Percentiles rank a stretch among this genome's conserved stretches.
Conservation (phyloP, 2,113 vertebrate species). For the Epinephelus cyanopodus region DNA sequence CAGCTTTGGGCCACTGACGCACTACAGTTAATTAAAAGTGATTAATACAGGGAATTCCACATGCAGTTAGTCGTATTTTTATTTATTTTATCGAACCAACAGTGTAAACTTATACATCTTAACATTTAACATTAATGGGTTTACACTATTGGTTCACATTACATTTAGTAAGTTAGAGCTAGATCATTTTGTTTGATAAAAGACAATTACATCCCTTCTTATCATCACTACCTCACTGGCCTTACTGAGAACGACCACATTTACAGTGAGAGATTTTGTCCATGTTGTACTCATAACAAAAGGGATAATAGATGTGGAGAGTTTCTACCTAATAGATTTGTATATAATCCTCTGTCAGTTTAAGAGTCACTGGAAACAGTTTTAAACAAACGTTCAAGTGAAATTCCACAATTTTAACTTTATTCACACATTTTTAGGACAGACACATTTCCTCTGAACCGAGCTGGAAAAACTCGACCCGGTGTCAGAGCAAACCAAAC, state of each 20-base stretch:
- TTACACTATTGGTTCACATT: no score
- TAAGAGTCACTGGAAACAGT: background rate
- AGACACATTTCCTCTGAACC: constrained; percentile 2
- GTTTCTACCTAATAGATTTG: background rate
- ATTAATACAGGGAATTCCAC: background rate
- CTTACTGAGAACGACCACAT: background rate
- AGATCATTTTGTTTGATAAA: no score
- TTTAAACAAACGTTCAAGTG: background rate
- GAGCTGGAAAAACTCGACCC: constrained; percentile 43
- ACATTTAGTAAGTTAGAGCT: no score
- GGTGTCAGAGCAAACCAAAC: constrained; percentile 21
- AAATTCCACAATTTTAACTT: background rate
- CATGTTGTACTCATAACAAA: no score
- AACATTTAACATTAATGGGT: no score
- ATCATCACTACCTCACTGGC: no score
- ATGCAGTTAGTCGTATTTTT: background rate
- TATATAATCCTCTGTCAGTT: background rate
- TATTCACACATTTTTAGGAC: background rate
- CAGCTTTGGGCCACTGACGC: no score
- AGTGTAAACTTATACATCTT: no score
- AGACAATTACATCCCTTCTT: no score
- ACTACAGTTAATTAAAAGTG: background rate
- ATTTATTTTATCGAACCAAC: no score
- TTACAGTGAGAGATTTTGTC: background rate
- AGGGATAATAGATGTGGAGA: background rate